Evolutionary conservation across 2,113 vertebrate species (phyloP), one percentile per base, ranked within the genome.

Genomic region (Caloenas nicobarica): DNA sequence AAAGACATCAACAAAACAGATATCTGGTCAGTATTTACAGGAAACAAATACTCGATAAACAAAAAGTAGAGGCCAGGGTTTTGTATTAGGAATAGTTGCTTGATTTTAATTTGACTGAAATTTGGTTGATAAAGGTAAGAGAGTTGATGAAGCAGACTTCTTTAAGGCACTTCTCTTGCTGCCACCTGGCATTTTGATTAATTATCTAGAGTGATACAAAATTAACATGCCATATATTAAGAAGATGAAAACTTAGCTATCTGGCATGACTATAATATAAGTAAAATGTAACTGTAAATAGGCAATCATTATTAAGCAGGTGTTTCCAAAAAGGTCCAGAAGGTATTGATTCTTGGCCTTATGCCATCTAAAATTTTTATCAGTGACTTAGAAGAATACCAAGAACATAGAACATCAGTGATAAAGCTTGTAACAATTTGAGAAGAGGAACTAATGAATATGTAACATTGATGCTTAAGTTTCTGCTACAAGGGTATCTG

Each of bases 41-140:
- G 31, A 60, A 89, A 68, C 3, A 94, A 87, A 87, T 19, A 29
- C 12, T 42, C 2, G 4, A 16, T 26, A 9, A 76, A n/a, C 9
- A 79, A 65, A 89, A 48, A 8, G 17, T 38, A 50, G 26, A 68
- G 7, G 56, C 2, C 13, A 38, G 12, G 5, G 0, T 0, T 65
- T 83, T 84, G 46, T 70, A 70, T 71, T 61, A 77, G 58, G 34
- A 88, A 76, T 10, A 77, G n/a, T 38, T 76, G 9, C 34, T 81
- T 85, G 29, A 81, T 50, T 73, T 89, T 77, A 44, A 50, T 78
- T 73, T 74, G 48, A 72, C 50, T 65, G 40, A 86, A 85, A 65
- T 72, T 53, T 81, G 36, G 15, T 66, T 85, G 40, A 53, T 62
- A 51, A 91, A 46, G 19, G 53, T 56, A 58, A 69, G n/a, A 72